Base-by-base conservation (phyloP, 2,113 vertebrate genomes). In the Mustela nigripes region DNA sequence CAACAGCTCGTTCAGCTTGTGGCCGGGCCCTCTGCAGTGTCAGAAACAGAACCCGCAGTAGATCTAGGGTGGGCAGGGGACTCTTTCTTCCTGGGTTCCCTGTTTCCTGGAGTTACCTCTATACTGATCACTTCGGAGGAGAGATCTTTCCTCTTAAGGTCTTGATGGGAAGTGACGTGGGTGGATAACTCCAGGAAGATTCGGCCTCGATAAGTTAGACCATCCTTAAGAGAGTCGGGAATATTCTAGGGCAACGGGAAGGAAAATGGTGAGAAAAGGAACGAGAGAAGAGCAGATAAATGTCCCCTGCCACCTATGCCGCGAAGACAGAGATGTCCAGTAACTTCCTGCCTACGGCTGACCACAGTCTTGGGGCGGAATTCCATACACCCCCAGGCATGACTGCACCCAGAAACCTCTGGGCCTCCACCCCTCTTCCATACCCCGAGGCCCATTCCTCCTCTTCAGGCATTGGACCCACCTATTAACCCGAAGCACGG, bases 131-230 rank as follows among this genome's bases (percentile, higher is more conserved):
- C 98, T 56, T 97, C 97, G 0, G 28, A 5, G n/a, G 94, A 26
- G 7, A 98, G 53, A 39, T 88, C 4, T 1, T 31, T 97, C 0
- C 56, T 89, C 18, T 12, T 67, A 11, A 42, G 18, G 15, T 95
- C 74, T 0, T 71, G 78, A 0, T 24, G 45, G n/a, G 53, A 15
- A 4, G 73, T 96, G 65, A 36, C 2, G 2, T 69, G 94, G 58
- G 98, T 98, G 91, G 92, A 42, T 87, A 99, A 39, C 89, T 99
- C 99, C 94, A 99, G 69, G 50, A 99, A 98, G 85, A 99, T 8
- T 65, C 99, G 98, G 2, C 98, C 99, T 58, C 89, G 96, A 14
- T 98, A 99, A 3, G 80, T 81, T 74, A 95, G 96, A 7, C 98
- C 94, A 0, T 96, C 93, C 94, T 97, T 92, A 60, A 98, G 76